These are phyloP conservation scores for Xenopus borealis DNA, from an alignment of 2,113 vertebrate species.

Conservation along the genomic window DNA sequence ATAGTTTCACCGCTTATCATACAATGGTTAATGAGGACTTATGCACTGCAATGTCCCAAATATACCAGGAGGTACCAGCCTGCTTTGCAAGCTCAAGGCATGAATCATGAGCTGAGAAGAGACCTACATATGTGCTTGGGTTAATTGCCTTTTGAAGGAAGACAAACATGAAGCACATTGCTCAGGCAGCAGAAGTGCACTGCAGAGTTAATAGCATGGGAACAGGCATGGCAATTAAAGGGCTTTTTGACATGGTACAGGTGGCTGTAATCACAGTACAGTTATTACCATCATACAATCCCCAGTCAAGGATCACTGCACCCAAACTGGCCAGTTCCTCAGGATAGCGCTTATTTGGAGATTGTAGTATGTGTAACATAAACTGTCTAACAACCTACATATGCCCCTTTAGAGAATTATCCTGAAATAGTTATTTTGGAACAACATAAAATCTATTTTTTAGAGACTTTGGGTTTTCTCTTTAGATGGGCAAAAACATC, in stretches of 20 bases:
- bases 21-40: too few species aligned
- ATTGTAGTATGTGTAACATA: background rate
- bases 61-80: background rate
- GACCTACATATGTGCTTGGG: background rate
- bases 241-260: constrained; percentile 34
- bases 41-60: too few species aligned
- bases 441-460: too few species aligned
- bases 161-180: constrained; percentile 19
- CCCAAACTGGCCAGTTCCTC: constrained; percentile 15
- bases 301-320: constrained; percentile 37
- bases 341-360: constrained; percentile 19
- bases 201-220: constrained; percentile 25
- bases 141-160: constrained; percentile 7
- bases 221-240: constrained; percentile 20
- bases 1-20: too few species aligned
- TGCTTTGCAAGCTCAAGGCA: background rate
- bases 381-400: too few species aligned
- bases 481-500: too few species aligned
- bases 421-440: too few species aligned
- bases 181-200: background rate
- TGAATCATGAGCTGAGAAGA: background rate
- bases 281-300: constrained; percentile 36
- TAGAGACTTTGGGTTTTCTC: too few species aligned
- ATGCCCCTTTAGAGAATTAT: too few species aligned
- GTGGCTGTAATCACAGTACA: constrained; percentile 39